Evolutionary conservation across 1,140 invertebrate species (phyloP).

Genomic region (Papilio polyxenes): DNA sequence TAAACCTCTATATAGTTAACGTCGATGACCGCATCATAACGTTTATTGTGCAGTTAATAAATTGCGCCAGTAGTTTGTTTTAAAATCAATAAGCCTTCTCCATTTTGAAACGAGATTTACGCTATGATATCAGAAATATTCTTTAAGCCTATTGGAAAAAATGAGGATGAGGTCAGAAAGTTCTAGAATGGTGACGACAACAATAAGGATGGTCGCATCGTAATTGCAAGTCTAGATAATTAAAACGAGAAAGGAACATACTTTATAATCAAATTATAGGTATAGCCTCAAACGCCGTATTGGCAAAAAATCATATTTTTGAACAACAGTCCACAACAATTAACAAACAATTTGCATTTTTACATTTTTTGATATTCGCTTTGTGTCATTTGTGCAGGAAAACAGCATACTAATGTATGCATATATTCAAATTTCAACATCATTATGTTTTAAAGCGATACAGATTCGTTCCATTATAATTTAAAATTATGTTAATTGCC

Average conservation of each 20-base stretch:
- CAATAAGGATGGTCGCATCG: neutral
- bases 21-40: conserved; percentile 30
- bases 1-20: conserved; percentile 44
- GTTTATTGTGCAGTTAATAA: conserved; percentile 20
- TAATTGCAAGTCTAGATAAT: no score
- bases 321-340: neutral
- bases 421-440: conserved; percentile 25
- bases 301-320: no score
- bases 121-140: neutral
- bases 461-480: conserved; percentile 24
- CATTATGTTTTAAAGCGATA: conserved; percentile 13
- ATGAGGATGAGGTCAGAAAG: neutral
- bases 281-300: no score
- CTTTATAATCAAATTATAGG: no score
- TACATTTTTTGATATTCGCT: neutral
- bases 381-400: neutral
- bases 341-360: neutral
- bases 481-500: conserved; percentile 26
- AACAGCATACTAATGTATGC: neutral
- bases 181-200: neutral
- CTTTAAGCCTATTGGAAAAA: neutral
- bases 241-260: no score
- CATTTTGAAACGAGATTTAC: neutral
- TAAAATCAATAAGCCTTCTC: neutral
- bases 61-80: neutral